Conservation (phyloP, 2,113 vertebrate species). For the Damaliscus lunatus region DNA sequence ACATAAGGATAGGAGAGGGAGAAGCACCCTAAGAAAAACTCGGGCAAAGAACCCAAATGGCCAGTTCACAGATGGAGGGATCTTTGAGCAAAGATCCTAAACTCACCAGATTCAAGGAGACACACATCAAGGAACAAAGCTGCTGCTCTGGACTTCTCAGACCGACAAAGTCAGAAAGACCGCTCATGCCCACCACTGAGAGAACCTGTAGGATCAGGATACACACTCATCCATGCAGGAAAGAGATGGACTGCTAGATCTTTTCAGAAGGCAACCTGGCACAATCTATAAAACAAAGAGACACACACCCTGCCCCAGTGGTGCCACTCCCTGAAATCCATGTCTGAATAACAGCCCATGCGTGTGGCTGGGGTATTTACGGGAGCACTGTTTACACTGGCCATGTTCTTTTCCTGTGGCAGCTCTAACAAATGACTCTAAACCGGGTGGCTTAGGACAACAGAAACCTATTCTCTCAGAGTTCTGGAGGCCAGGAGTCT, state of each 20-base stretch:
- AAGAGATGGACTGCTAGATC: too few species aligned
- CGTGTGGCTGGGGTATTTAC: neutral
- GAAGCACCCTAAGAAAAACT: neutral
- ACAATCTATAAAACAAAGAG: neutral
- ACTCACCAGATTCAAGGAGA: neutral
- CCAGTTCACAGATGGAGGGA: neutral
- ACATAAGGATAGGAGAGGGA: too few species aligned
- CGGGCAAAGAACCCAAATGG: too few species aligned
- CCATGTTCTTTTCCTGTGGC: neutral
- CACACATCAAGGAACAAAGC: fast-evolving
- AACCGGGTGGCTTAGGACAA: neutral
- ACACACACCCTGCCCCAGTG: neutral
- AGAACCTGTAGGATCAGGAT: neutral
- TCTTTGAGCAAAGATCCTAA: fast-evolving
- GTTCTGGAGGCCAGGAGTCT: neutral
- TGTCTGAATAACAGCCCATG: neutral
- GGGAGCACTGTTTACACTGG: neutral
- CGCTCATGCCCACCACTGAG: fast-evolving
- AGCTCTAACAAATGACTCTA: neutral
- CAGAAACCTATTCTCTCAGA: neutral
- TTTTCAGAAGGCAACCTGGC: neutral
- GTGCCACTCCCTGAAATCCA: neutral
- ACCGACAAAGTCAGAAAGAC: fast-evolving
- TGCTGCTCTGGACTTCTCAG: fast-evolving
- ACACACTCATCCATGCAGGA: fast-evolving